Conservation (phyloP, 2,797 vertebrate species). For the Acomys russatus region DNA sequence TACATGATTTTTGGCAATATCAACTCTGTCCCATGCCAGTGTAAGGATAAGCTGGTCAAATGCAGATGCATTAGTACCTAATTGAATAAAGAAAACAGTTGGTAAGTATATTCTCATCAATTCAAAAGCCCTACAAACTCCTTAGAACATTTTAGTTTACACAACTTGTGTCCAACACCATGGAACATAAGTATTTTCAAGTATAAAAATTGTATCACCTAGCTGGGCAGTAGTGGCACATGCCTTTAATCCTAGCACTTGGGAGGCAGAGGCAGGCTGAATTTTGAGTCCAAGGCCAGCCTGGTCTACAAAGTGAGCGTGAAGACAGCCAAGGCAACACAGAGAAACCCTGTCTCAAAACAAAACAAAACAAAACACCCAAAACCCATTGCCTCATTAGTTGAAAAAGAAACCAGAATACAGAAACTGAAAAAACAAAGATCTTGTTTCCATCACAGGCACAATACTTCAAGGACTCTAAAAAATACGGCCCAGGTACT, state of each 20-base stretch:
- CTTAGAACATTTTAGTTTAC: constrained; percentile 28
- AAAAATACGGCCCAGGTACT: not conserved
- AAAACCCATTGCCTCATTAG: not conserved
- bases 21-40: constrained; percentile 98
- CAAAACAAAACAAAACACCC: too few relatives aligned
- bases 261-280: not conserved
- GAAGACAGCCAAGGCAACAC: too few relatives aligned
- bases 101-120: constrained; percentile 54
- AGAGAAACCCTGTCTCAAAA: too few relatives aligned
- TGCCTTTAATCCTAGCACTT: not conserved
- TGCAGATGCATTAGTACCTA: constrained; percentile 97
- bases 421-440: constrained; percentile 37
- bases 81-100: constrained; percentile 77
- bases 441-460: constrained; percentile 39
- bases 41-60: constrained; percentile 99
- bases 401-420: constrained; percentile 24
- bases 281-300: not conserved
- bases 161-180: not conserved
- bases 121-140: constrained; percentile 23
- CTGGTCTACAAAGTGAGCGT: not conserved
- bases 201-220: constrained; percentile 21
- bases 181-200: constrained; percentile 17
- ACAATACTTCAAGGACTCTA: constrained; percentile 21
- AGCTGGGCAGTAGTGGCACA: not conserved
- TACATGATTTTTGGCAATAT: constrained; percentile 99